Percentiles rank a stretch among this genome's conserved stretches.
Conservation (phyloP, 2,113 vertebrate genomes). For the Trichomycterus rosablanca region DNA sequence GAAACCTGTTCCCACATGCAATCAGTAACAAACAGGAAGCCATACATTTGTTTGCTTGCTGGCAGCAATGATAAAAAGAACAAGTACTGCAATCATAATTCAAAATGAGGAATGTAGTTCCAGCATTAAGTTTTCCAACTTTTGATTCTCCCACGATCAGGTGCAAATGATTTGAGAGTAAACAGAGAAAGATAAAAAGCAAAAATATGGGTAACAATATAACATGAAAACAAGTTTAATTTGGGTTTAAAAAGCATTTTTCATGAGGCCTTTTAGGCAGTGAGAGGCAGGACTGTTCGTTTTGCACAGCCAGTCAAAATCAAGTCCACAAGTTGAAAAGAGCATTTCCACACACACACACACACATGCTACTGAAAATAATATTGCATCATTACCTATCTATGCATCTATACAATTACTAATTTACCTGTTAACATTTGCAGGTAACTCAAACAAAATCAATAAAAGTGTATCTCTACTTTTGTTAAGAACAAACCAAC, state of each 20-base stretch:
- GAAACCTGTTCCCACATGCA: conserved; percentile 67
- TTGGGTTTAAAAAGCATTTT: conserved; percentile 27
- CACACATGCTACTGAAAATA: conserved; percentile 23
- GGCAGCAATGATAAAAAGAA: conserved; percentile 72
- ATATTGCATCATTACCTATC: conserved; percentile 27
- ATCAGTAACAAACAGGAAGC: conserved; percentile 74
- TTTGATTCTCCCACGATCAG: conserved; percentile 14
- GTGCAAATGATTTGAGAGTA: conserved; percentile 7
- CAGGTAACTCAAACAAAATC: conserved; percentile 26
- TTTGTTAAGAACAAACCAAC: too few relatives aligned
- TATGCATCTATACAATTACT: conserved; percentile 23
- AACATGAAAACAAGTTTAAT: conserved; percentile 34
- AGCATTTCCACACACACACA: conserved; percentile 29
- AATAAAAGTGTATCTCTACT: too few relatives aligned
- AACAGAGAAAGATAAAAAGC: conserved; percentile 13
- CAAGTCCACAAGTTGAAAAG: conserved; percentile 3
- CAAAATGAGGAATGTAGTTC: conserved; percentile 27
- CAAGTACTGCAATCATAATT: conserved; percentile 63
- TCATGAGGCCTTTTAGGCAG: conserved; percentile 21
- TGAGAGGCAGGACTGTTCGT: conserved; percentile 27
- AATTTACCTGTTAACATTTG: conserved; percentile 22
- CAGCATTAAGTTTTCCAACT: conserved; percentile 12
- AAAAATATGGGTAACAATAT: not conserved
- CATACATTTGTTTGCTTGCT: conserved; percentile 67
- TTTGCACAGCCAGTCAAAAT: conserved; percentile 25